Evolutionary conservation across 2,888 invertebrate genomes (phyloP), one percentile per base, ranked within the genome.

Genomic region (Euphydryas editha): DNA sequence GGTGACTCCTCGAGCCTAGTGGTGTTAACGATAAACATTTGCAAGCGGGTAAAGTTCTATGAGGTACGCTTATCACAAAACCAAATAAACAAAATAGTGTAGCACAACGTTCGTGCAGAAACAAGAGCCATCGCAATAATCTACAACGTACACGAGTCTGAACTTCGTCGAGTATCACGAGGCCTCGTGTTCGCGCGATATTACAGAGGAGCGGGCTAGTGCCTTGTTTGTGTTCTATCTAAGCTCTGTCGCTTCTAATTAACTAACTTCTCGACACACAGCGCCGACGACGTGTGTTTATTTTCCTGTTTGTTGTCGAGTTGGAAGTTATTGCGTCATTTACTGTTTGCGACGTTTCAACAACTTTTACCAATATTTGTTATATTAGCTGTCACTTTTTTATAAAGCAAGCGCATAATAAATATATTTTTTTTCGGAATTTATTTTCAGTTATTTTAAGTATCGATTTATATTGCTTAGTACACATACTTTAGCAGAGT

Each of bases 241-340:
- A 15, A 24, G 49, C 39, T 49, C 58, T 62, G 24, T 20, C 18
- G 42, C 57, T 42, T 58, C 56, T 49, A 58, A 63, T 63, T 63
- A 63, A 42, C 30, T 49, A 63, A 63, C 63, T 63, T 63, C 49
- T 46, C 15, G 21, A 24, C 49, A 49, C 49, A 20, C 47, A 20
- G 13, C 13, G 21, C 13, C 20, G 47, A 13, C 21, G 47, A 21
- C 10, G 21, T 47, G 24, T 21, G 49, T 51, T 51, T 51, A 51
- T 51, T 51, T 24, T 24, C 24, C 47, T 11, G 13, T 47, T 51
- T n/a, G n/a, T n/a, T n/a, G n/a, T n/a, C n/a, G n/a, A 1, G 24
- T 30, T n/a, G 21, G n/a, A 24, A 51, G 49, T 51, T 24, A 24
- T 20, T 47, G 3, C 20, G 49, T 15, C 15, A 51, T 24, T 51